These are phyloP conservation scores for Orthonychiurus folsomi DNA, from an alignment of 2,888 invertebrate species.

Conservation along the genomic window DNA sequence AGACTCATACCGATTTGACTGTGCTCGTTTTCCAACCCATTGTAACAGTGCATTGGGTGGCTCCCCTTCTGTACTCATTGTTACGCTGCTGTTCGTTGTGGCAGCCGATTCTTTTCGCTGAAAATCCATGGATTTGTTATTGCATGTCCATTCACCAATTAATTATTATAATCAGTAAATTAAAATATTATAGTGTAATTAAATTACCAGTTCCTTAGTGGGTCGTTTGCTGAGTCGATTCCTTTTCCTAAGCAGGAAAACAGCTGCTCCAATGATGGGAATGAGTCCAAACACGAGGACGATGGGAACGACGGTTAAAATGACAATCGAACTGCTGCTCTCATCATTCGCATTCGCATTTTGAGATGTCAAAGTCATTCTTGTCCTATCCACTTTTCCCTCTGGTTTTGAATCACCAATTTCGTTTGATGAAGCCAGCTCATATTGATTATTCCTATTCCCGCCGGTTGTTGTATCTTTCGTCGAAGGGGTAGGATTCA, in stretches of 20 bases:
- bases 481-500: not conserved
- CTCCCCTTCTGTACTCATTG: conserved; percentile 50
- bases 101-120: conserved; percentile 62
- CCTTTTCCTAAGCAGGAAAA: conserved; percentile 62
- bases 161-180: no score
- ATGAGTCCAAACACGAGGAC: conserved; percentile 61
- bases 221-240: conserved; percentile 47
- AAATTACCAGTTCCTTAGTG: conserved; percentile 64
- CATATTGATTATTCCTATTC: not conserved
- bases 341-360: not conserved
- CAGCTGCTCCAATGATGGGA: conserved; percentile 57
- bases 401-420: not conserved
- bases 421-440: not conserved
- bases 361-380: not conserved
- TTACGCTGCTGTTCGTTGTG: conserved; percentile 46
- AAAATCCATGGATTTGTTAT: no score
- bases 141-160: no score
- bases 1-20: conserved; percentile 72
- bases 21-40: conserved; percentile 71
- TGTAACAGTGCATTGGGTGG: conserved; percentile 57
- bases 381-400: not conserved
- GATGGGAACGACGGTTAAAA: conserved; percentile 61
- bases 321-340: conserved; percentile 44
- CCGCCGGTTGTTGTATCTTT: not conserved
- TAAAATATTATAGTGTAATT: no score